Base-by-base conservation (phyloP, 2,113 vertebrate species). In the Cheilinus undulatus region DNA sequence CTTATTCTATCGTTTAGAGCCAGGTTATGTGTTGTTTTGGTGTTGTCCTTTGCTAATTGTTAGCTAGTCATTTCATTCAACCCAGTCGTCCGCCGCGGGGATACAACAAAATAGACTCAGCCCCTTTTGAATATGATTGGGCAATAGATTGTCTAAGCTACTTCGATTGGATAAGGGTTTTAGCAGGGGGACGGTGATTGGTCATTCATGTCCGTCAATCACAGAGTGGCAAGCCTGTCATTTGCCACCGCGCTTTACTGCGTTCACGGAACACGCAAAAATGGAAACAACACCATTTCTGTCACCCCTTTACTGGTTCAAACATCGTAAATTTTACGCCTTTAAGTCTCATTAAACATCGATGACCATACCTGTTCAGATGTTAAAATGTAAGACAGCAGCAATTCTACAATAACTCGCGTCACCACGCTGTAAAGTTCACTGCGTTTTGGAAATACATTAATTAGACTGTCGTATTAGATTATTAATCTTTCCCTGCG, bases 61-160 rank as follows among this genome's bases (percentile, higher is more conserved):
- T 50, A 71, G 58, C 63, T 54, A 54, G 2, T 24, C 2, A 6
- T 54, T 50, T 71, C 51, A 73, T 61, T 84, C 77, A 71, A 50
- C 40, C 40, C 30, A 9, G n/a, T 10, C 23, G 3, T 19, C 10
- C 24, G 15, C 26, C 58, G 72, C 68, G 52, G 62, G 20, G 2
- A 17, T 27, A 36, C 61, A 2, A 58, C 43, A 27, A 45, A 51
- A 7, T 32, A 14, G 43, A 61, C 28, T 0, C 56, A 0, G 24
- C 73, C 61, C 36, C 11, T 22, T 50, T 57, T 24, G 0, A n/a
- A 56, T 65, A 0, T 80, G 69, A 89, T 89, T 90, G 81, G 88
- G 56, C 2, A 36, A 64, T 0, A n/a, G 2, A n/a, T 15, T 8
- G n/a, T 27, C 14, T 32, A 14, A 15, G 3, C 0, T 26, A n/a